Conservation (phyloP, 2,113 vertebrate genomes). For the Xiphorhynchus elegans region DNA sequence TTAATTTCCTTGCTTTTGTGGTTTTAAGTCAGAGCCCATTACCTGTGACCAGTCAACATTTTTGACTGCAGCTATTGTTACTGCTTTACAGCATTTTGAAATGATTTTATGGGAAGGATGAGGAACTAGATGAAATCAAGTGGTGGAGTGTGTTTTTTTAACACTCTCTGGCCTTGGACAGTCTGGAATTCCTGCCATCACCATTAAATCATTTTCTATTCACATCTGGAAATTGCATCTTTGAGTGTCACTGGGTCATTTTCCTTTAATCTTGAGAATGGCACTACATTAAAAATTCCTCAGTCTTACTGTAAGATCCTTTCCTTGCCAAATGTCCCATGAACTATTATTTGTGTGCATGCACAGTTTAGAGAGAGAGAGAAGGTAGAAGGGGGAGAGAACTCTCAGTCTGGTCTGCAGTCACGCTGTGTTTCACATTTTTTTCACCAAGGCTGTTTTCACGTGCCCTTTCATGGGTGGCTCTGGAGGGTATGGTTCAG, state of each 20-base stretch:
- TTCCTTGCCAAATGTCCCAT: slow-evolving; percentile 60
- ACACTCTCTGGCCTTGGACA: slow-evolving; percentile 19
- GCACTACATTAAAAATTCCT: slow-evolving; percentile 66
- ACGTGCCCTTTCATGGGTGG: not conserved
- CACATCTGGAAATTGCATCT: slow-evolving; percentile 69
- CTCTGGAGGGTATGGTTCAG: slow-evolving; percentile 39
- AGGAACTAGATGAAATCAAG: slow-evolving; percentile 28
- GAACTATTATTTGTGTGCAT: slow-evolving; percentile 59
- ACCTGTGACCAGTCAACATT: not conserved
- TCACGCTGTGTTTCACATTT: not conserved
- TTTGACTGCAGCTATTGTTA: not conserved
- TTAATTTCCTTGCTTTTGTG: slow-evolving; percentile 44
- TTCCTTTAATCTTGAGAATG: slow-evolving; percentile 64
- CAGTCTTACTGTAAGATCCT: slow-evolving; percentile 51
- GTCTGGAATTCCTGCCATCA: slow-evolving; percentile 42
- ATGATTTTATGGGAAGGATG: slow-evolving; percentile 26
- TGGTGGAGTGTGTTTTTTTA: slow-evolving; percentile 24
- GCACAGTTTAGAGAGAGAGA: not conserved
- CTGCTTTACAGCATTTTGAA: slow-evolving; percentile 25
- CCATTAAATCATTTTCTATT: slow-evolving; percentile 48
- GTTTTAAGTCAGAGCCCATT: slow-evolving; percentile 44
- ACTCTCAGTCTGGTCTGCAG: not conserved
- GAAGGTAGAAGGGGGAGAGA: not conserved
- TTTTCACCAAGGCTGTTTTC: not conserved
- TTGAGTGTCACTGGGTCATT: slow-evolving; percentile 52